A percentile compares a stretch with the other conserved stretches of the same genome.
Conservation (phyloP, 2,797 vertebrate species). For the Enteromius fasciolatus region DNA sequence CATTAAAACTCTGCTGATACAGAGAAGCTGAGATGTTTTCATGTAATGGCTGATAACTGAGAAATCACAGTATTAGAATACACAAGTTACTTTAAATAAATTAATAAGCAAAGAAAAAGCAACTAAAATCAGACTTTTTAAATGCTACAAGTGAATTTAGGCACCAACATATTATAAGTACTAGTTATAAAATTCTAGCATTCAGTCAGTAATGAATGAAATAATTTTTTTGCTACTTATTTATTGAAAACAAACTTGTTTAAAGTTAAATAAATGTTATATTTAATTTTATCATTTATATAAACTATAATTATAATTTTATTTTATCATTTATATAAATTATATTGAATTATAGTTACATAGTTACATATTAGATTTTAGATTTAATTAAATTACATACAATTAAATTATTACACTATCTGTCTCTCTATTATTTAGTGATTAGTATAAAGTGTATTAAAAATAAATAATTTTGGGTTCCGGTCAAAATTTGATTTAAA, state of each 20-base stretch:
- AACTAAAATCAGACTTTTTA: neutral
- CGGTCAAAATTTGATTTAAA: neutral
- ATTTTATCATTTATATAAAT: neutral
- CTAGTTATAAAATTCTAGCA: neutral
- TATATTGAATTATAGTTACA: neutral
- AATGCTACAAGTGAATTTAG: neutral
- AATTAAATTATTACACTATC: neutral
- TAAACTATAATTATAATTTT: too few species aligned
- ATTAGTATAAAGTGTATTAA: neutral
- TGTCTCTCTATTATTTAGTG: neutral
- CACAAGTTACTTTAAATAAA: neutral
- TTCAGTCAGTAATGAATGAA: neutral
- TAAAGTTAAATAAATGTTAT: too few species aligned
- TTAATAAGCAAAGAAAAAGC: neutral
- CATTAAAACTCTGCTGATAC: neutral
- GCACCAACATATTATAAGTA: neutral
- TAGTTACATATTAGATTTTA: neutral
- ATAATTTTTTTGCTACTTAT: neutral
- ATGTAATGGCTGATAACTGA: neutral
- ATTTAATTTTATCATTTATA: neutral
- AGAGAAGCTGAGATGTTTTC: neutral
- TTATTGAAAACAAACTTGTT: neutral
- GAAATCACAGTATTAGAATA: neutral
- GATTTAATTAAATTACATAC: neutral
- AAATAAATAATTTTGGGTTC: neutral